Evolutionary conservation across 2,888 invertebrate species (phyloP), one percentile per base, ranked within the genome.

Genomic region (Ectemnius continuus): DNA sequence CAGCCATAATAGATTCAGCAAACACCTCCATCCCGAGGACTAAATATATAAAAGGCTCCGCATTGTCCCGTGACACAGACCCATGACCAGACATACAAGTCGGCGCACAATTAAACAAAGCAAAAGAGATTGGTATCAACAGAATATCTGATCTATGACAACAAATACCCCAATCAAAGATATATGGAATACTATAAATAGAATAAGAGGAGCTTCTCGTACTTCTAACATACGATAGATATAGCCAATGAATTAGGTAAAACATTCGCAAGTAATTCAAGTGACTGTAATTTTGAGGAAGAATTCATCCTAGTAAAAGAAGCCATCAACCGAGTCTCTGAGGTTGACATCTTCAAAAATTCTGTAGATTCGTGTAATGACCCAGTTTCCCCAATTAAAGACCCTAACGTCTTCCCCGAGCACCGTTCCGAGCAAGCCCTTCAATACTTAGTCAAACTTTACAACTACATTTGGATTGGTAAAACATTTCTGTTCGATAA

Each of bases 1-100:
- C 11, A 36, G 11, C 36, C n/a, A 73, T 80, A 67, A 76, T 80
- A 4, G 61, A 83, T 16, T 81, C 78, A 79, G 14, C 18, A 20
- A 18, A 52, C 14, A 64, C 26, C 61, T 18, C 52, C 23, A 36
- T 47, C 20, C 1, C 4, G 26, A 46, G 4, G 46, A 13, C 8
- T 13, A n/a, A 58, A 13, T 4, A 48, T 20, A 23, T 5, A 48
- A 20, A 67, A 46, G 64, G 2, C 68, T 4, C 74, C 23, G 23
- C 73, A 26, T 82, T 76, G 78, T 23, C 3, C 23, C 23, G 23
- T 23, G n/a, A n/a, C n/a, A n/a, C n/a, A n/a, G n/a, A n/a, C n/a
- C n/a, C n/a, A n/a, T n/a, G n/a, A n/a, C n/a, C n/a, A n/a, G n/a
- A n/a, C n/a, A n/a, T n/a, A n/a, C n/a, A n/a, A n/a, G 36, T 14